Conservation (phyloP, 1,140 invertebrate genomes). For the Eurosta solidaginis region DNA sequence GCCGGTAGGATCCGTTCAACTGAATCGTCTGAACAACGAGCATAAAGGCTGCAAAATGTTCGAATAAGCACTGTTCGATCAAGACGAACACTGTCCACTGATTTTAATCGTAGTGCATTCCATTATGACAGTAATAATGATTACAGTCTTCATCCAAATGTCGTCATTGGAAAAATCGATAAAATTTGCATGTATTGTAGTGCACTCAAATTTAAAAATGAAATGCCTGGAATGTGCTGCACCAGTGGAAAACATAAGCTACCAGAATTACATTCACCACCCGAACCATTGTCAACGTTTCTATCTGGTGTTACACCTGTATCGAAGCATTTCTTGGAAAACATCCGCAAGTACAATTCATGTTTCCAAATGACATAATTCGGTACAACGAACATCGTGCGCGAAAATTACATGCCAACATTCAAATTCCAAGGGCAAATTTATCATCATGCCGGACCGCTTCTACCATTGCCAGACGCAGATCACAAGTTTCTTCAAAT, state of each 20-base stretch:
- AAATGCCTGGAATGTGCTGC: constrained; percentile 7
- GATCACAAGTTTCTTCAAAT: too few relatives aligned
- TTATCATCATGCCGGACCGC: too few relatives aligned
- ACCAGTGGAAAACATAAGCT: not conserved
- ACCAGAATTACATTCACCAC: constrained; percentile 23
- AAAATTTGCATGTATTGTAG: too few relatives aligned
- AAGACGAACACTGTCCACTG: too few relatives aligned
- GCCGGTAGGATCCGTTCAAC: too few relatives aligned
- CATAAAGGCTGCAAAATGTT: too few relatives aligned
- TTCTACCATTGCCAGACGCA: too few relatives aligned
- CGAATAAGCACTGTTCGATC: too few relatives aligned
- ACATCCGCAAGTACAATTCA: too few relatives aligned
- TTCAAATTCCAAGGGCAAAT: too few relatives aligned
- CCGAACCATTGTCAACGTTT: constrained; percentile 21
- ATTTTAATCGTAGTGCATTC: too few relatives aligned
- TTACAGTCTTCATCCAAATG: constrained; percentile 20
- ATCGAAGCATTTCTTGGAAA: constrained; percentile 21
- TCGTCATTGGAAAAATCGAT: constrained; percentile 17
- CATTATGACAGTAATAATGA: constrained; percentile 18
- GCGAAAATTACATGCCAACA: constrained; percentile 15
- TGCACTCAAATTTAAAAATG: constrained; percentile 21
- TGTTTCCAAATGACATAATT: not conserved
- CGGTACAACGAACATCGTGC: not conserved
- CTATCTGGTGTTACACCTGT: constrained; percentile 5
- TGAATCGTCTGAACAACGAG: too few relatives aligned